A percentile compares a stretch with the other conserved stretches of the same genome.
These are phyloP conservation scores for Mionectes olivaceus DNA, from an alignment of 2,797 vertebrate species.

Conservation along the genomic window DNA sequence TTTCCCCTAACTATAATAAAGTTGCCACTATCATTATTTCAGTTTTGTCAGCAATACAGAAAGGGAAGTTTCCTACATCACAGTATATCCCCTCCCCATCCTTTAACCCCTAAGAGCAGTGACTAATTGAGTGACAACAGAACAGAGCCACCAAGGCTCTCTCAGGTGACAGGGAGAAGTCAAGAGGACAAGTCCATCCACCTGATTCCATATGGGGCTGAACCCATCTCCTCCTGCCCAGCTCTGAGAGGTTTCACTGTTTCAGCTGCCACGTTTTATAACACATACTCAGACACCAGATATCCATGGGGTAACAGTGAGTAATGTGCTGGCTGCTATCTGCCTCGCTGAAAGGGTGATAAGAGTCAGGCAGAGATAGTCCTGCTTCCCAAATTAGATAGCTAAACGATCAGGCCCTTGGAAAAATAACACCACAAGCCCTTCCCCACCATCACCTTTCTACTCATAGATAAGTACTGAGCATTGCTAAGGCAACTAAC, in stretches of 20 bases:
- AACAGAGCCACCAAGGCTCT: slow-evolving; percentile 9
- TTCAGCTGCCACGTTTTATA: neutral
- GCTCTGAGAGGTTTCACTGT: neutral
- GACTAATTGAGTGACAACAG: slow-evolving; percentile 36
- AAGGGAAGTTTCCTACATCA: neutral
- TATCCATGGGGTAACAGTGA: neutral
- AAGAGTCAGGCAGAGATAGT: slow-evolving; percentile 49
- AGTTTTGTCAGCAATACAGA: neutral
- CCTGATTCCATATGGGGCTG: neutral
- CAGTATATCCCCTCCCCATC: neutral
- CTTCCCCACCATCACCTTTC: neutral
- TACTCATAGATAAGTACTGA: neutral
- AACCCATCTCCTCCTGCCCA: neutral
- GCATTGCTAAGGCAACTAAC: neutral
- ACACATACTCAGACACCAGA: slow-evolving; percentile 35
- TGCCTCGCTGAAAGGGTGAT: slow-evolving; percentile 62
- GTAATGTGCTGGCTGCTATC: slow-evolving; percentile 40
- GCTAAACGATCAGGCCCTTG: slow-evolving; percentile 11
- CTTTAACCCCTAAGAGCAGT: neutral
- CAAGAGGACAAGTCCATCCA: neutral
- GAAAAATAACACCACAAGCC: slow-evolving; percentile 40
- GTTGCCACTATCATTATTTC: neutral
- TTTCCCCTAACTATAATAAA: neutral
- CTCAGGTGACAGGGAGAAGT: neutral
- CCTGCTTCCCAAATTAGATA: slow-evolving; percentile 48